Evolutionary conservation across 2,888 invertebrate genomes (phyloP), one percentile per base, ranked within the genome.

Genomic region (Cataglyphis livida): DNA sequence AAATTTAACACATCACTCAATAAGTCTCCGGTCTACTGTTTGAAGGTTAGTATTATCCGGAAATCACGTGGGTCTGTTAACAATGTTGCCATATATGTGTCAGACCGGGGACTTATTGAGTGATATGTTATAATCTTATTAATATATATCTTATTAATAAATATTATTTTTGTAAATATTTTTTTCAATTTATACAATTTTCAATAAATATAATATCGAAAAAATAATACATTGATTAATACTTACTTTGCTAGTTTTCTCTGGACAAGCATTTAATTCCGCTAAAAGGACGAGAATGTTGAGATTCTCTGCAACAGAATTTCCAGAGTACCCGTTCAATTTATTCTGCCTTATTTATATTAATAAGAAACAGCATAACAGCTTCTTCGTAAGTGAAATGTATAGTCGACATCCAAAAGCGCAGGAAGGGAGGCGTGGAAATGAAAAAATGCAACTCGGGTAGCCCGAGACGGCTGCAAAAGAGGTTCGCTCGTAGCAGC

Each of bases 401-500:
- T 75, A 81, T 79, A 71, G 12, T 35, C 70, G 12, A 61, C 44
- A 57, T 79, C 35, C 25, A 61, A 79, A 70, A 35, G 71, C 7
- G 35, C 44, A 44, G 59, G 57, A 65, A n/a, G 54, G 10, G 61
- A 65, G 35, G 41, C n/a, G 6, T 66, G 65, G 66, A 84, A 59
- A 84, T 66, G 76, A 85, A 75, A 84, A 81, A 81, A 75, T 85
- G 61, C 64, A 70, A 28, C 57, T 48, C 25, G 68, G 48, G 38
- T 57, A 28, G 54, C 51, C 12, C 44, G 62, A 84, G 68, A 82
- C 59, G 66, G 38, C 48, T 62, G 79, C 65, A 57, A 83, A 54
- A 75, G 66, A 79, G 70, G 62, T 65, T 65, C 65, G 65, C 76
- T 41, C 48, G 81, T 68, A 85, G 68, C 87, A 84, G 85, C 85